Percentiles rank a stretch among this genome's conserved stretches.
Evolutionary conservation across 2,888 invertebrate genomes (phyloP).

Genomic region (Athrips mouffetella): DNA sequence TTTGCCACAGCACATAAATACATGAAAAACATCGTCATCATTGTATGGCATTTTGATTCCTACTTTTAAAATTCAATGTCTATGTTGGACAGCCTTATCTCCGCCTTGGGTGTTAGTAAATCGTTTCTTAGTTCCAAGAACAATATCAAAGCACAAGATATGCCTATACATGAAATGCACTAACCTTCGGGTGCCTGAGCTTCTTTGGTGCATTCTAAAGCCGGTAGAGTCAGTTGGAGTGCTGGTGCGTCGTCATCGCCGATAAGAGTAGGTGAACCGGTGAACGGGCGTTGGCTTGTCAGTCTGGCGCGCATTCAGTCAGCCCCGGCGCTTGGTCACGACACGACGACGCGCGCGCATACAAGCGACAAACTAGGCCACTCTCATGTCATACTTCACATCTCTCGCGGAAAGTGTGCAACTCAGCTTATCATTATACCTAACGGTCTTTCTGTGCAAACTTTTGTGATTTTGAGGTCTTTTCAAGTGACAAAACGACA

Average conservation of each 20-base stretch:
- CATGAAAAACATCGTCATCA: no score
- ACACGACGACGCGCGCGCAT: conserved; percentile 64
- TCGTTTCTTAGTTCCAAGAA: no score
- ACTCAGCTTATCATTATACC: conserved; percentile 41
- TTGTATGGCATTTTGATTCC: no score
- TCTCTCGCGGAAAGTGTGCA: conserved; percentile 58
- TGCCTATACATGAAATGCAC: no score
- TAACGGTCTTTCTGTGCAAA: conserved; percentile 32
- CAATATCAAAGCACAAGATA: no score
- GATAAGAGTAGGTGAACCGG: conserved; percentile 73
- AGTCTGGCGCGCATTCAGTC: conserved; percentile 54
- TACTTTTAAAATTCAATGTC: no score
- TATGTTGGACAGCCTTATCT: no score
- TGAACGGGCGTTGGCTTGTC: conserved; percentile 69
- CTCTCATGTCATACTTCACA: conserved; percentile 58
- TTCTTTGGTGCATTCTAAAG: conserved; percentile 42
- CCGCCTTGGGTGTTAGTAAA: no score
- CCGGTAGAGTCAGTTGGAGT: conserved; percentile 42
- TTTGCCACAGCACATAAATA: no score
- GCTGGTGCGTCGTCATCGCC: conserved; percentile 45
- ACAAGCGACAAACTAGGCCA: conserved; percentile 49
- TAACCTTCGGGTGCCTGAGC: no score
- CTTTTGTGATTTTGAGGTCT: conserved; percentile 36
- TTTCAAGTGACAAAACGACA: conserved; percentile 47
- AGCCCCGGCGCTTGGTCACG: conserved; percentile 57